Conservation (phyloP, 1,140 invertebrate genomes). For the Theocolax elegans region DNA sequence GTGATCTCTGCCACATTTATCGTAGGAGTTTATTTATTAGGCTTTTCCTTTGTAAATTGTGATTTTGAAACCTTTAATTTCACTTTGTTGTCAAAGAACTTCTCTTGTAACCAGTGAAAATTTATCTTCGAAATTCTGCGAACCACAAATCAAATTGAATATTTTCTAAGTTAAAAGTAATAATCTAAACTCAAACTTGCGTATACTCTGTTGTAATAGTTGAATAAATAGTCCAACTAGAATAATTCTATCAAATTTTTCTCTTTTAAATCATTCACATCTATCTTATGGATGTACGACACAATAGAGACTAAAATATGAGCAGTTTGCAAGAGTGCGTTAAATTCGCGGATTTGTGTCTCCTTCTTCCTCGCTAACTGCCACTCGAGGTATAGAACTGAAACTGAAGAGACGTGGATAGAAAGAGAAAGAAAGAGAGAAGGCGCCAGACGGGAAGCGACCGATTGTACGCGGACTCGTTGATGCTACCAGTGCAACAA, state of each 20-base stretch:
- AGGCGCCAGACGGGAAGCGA: slow-evolving; percentile 38
- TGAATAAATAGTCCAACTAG: neutral
- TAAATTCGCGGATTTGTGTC: slow-evolving; percentile 2
- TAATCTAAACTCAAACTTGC: too few relatives aligned
- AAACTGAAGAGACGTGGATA: too few relatives aligned
- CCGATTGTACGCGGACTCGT: slow-evolving; percentile 3
- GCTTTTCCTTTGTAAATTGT: too few relatives aligned
- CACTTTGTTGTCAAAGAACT: too few relatives aligned
- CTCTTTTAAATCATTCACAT: neutral
- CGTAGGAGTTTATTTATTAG: too few relatives aligned
- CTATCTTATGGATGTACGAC: neutral
- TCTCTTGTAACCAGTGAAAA: too few relatives aligned
- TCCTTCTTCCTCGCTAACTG: slow-evolving; percentile 11
- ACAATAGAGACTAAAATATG: neutral
- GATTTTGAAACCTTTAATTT: too few relatives aligned
- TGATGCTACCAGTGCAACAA: slow-evolving; percentile 14
- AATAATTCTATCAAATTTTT: neutral
- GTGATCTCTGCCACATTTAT: too few relatives aligned
- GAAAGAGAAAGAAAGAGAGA: neutral
- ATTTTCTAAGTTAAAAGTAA: too few relatives aligned
- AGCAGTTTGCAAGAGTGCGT: neutral
- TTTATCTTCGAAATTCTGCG: too few relatives aligned
- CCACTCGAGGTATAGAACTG: neutral
- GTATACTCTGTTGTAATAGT: too few relatives aligned
- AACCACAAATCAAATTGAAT: too few relatives aligned